phyloP scores from a whole-genome alignment of 2,888 invertebrate genomes.

The Dryadula phaetusa region DNA sequence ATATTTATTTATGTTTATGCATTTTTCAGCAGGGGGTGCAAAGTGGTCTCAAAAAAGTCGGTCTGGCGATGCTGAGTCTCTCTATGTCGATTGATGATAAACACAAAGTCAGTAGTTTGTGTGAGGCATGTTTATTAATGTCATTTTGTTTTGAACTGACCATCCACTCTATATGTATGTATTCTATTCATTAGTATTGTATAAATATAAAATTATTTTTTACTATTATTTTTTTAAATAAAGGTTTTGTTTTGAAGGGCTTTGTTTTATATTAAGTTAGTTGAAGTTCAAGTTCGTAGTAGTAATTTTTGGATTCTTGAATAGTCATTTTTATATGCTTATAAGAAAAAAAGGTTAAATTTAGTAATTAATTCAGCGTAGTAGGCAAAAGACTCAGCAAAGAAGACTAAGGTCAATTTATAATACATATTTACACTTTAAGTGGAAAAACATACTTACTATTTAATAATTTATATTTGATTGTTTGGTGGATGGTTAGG shows the following conservation, averaged over 20 bases:
- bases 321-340: no score
- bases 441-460: no score
- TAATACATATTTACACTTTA: no score
- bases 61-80: constrained; percentile 74
- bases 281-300: no score
- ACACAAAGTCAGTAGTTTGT: constrained; percentile 74
- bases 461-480: no score
- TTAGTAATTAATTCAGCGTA: neutral
- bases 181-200: neutral
- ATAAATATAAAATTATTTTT: neutral
- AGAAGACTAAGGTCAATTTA: no score
- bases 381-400: neutral
- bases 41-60: constrained; percentile 71
- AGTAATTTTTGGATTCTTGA: no score
- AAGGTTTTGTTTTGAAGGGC: no score
- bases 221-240: constrained; percentile 3
- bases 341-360: no score
- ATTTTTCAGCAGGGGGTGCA: constrained; percentile 69
- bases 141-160: constrained; percentile 10
- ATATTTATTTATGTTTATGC: constrained; percentile 45
- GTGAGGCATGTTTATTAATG: constrained; percentile 52
- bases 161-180: constrained; percentile 14
- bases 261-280: no score
- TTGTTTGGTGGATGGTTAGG: neutral
- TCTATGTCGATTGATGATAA: constrained; percentile 68